Conservation (phyloP, 2,888 invertebrate species). For the Sinelater perroti region DNA sequence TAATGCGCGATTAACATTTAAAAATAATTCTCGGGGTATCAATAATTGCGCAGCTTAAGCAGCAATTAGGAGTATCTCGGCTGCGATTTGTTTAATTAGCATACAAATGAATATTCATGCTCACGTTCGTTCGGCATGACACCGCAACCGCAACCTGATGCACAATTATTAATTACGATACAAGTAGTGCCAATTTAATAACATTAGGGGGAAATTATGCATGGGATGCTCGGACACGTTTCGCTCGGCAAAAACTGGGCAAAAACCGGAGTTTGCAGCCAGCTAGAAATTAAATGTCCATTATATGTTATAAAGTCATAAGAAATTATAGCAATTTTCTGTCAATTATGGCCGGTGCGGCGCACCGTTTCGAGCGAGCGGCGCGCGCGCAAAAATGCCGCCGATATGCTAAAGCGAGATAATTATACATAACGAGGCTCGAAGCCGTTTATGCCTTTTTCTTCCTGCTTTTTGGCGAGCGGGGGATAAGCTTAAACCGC, state of each 20-base stretch:
- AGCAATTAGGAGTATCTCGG: constrained; percentile 7
- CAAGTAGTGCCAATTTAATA: constrained; percentile 32
- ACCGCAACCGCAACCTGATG: neutral
- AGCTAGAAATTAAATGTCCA: constrained; percentile 54
- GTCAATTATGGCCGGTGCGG: constrained; percentile 48
- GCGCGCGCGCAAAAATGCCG: constrained; percentile 25
- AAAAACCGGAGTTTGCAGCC: constrained; percentile 40
- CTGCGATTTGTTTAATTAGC: constrained; percentile 11
- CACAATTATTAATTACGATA: constrained; percentile 32
- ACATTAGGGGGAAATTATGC: constrained; percentile 31
- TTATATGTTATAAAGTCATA: constrained; percentile 54
- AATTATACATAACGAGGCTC: constrained; percentile 33
- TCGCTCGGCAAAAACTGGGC: constrained; percentile 33
- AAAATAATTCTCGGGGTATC: too few species aligned
- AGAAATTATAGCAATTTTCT: constrained; percentile 54
- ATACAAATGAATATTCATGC: constrained; percentile 19
- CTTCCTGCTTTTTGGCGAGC: constrained; percentile 15
- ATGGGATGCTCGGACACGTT: constrained; percentile 32
- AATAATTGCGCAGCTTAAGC: too few species aligned
- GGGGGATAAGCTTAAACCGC: constrained; percentile 8
- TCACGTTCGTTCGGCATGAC: constrained; percentile 2
- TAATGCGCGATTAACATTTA: too few species aligned
- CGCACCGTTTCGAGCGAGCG: constrained; percentile 36
- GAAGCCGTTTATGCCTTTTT: constrained; percentile 23
- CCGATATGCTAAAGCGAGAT: constrained; percentile 29